Conservation (phyloP, 2,797 vertebrate genomes). For the Sebastes steindachneri region DNA sequence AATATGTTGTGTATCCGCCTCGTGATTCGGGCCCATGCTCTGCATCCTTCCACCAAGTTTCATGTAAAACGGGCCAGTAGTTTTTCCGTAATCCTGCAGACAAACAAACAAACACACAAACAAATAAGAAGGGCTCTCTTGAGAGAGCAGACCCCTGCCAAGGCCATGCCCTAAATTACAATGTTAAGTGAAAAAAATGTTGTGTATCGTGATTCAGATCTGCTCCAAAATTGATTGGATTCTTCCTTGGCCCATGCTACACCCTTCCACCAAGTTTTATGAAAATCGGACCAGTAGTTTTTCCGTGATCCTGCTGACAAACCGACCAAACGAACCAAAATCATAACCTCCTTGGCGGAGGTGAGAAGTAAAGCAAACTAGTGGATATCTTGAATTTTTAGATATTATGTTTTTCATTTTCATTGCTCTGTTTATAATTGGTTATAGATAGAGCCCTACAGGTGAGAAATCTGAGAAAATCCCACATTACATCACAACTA, state of each 20-base stretch:
- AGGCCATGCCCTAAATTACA: background rate
- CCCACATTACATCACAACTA: background rate
- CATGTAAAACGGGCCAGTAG: background rate
- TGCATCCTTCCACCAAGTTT: background rate
- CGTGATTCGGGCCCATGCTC: background rate
- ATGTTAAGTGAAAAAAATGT: background rate
- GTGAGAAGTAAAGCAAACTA: background rate
- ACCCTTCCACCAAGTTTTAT: no score
- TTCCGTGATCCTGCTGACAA: no score
- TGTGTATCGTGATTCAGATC: background rate
- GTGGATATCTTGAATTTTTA: background rate
- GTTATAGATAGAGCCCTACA: background rate
- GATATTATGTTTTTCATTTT: background rate
- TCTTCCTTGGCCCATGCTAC: no score
- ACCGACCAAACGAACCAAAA: background rate
- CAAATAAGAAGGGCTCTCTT: background rate
- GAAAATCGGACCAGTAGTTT: no score
- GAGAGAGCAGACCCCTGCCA: background rate
- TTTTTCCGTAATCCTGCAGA: background rate
- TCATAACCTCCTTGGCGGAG: background rate
- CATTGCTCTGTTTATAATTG: background rate
- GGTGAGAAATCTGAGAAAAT: background rate
- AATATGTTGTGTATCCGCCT: background rate
- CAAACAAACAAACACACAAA: background rate
- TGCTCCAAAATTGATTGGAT: no score